Evolutionary conservation across 2,888 invertebrate species (phyloP), one percentile per base, ranked within the genome.

Genomic region (Leucozona laternaria): DNA sequence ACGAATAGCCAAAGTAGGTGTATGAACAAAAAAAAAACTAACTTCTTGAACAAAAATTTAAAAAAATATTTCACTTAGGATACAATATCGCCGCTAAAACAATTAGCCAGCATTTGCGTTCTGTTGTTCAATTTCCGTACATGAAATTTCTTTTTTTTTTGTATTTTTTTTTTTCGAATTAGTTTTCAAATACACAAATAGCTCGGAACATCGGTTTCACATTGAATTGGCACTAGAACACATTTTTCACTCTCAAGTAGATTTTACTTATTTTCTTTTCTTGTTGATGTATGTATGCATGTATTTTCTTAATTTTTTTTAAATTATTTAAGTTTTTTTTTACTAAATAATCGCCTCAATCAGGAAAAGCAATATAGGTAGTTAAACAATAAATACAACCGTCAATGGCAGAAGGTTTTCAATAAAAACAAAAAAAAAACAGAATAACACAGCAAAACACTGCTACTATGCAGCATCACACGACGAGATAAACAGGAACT

Each of bases 141-240:
- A 57, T 34, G 17, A 31, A 10, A 11, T 31, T 31, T 58, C 7
- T 62, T n/a, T 62, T 62, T 62, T 25, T 25, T 34, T 37, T 37
- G 3, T 15, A 62, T 40, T 43, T 62, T 43, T 40, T 64, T 85
- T 68, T 73, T n/a, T n/a, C n/a, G 55, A 80, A 77, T 80, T 48
- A 62, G 77, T 68, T 60, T 80, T 66, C 55, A 80, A 85, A 80
- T 77, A 72, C 53, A 72, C 45, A 73, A 77, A 77, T 68, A 79
- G 55, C 71, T 72, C 66, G 40, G 66, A 70, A 45, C 68, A 68
- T 75, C 50, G 60, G 72, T 48, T 48, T 77, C 80, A 58, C 75
- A 80, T 66, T 73, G 45, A 72, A 81, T 79, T 81, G 85, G 85
- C 85, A 85, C 85, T 70, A 81, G 73, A 77, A 58, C 34, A 77